Evolutionary conservation across 2,888 invertebrate species (phyloP).

Genomic region (Cantharis nigra): DNA sequence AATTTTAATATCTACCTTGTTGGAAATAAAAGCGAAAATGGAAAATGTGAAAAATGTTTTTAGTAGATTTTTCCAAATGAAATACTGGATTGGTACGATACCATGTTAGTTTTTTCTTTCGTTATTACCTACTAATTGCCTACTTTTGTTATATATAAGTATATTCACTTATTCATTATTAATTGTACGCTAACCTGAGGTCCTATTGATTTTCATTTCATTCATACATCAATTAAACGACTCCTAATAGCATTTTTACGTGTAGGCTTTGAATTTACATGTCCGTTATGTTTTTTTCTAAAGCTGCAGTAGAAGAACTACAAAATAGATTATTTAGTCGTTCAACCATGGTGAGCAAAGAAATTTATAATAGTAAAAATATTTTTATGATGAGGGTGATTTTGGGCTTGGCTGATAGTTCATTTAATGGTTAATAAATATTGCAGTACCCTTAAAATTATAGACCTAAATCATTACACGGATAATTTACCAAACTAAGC

Average conservation of each 20-base stretch:
- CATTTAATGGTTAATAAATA: constrained; percentile 26
- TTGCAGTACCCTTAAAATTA: constrained; percentile 21
- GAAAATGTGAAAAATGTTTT: no score
- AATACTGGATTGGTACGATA: no score
- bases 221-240: constrained; percentile 1
- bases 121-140: background rate
- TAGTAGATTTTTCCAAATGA: no score
- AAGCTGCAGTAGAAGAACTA: background rate
- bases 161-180: background rate
- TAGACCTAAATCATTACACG: constrained; percentile 15
- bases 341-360: background rate
- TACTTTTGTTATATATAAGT: background rate
- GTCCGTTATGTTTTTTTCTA: background rate
- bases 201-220: constrained; percentile 1
- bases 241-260: constrained; percentile 1
- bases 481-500: constrained; percentile 22
- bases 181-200: background rate
- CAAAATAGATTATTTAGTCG: background rate
- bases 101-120: background rate
- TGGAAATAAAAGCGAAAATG: no score
- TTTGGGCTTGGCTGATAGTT: constrained; percentile 7
- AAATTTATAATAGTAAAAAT: background rate
- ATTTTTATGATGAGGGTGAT: background rate
- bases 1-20: no score
- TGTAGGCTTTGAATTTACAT: background rate